phyloP scores from a whole-genome alignment of 64 coral and sea anemone species.

The Exaiptasia diaphana region DNA sequence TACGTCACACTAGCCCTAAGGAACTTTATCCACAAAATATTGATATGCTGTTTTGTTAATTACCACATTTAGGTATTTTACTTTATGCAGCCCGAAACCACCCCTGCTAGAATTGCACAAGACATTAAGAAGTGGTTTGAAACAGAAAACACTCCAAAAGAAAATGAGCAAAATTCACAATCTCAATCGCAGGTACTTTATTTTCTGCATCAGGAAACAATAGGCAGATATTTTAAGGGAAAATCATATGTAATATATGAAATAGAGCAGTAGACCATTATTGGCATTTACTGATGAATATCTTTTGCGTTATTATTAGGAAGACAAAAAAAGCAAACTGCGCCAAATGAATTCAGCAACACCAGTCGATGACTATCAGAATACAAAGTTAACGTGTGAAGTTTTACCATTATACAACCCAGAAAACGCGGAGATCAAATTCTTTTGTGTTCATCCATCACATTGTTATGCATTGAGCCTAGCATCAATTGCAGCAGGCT shows the following conservation, averaged over 20 bases:
- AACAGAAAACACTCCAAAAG: too few species aligned
- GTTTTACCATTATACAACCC: constrained; percentile 58
- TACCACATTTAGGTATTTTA: constrained; percentile 34
- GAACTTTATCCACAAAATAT: neutral
- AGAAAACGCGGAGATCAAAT: constrained; percentile 40
- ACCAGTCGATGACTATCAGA: neutral
- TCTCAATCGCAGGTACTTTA: too few species aligned
- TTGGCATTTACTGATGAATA: too few species aligned
- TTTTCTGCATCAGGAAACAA: too few species aligned
- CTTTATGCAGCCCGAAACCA: constrained; percentile 64
- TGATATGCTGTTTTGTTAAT: neutral
- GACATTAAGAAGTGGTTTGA: too few species aligned
- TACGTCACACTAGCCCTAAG: neutral
- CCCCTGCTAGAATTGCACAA: constrained; percentile 9
- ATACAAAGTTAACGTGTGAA: neutral
- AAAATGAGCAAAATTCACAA: too few species aligned
- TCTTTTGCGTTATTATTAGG: too few species aligned
- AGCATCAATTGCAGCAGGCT: constrained; percentile 43
- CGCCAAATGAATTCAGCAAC: too few species aligned
- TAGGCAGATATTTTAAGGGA: too few species aligned
- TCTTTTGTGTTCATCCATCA: constrained; percentile 60
- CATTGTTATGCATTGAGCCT: constrained; percentile 70
- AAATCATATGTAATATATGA: too few species aligned
- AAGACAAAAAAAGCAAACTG: too few species aligned
- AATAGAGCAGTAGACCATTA: too few species aligned